Conservation (phyloP, 2,797 vertebrate genomes). For the Falco biarmicus region DNA sequence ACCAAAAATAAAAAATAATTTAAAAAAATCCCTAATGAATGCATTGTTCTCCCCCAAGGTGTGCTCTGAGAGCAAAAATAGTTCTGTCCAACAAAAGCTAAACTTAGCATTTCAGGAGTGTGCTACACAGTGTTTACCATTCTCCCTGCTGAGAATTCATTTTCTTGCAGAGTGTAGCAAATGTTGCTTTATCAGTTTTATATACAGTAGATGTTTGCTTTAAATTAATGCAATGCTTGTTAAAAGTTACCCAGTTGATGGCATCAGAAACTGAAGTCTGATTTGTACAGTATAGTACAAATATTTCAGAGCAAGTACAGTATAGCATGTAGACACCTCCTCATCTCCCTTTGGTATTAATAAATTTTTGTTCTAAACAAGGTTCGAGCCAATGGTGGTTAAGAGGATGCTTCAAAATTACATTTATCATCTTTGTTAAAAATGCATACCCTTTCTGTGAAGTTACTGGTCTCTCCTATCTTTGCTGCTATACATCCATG, state of each 20-base stretch:
- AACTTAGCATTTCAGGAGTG: background rate
- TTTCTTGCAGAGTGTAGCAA: background rate
- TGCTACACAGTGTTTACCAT: background rate
- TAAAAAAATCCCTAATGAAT: background rate
- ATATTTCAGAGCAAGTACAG: background rate
- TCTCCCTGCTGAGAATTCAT: background rate
- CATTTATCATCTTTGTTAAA: background rate
- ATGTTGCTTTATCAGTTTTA: background rate
- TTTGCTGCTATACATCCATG: background rate
- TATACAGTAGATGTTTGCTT: background rate
- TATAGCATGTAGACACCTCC: background rate
- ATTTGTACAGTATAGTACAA: background rate
- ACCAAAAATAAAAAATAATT: background rate
- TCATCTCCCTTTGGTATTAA: background rate
- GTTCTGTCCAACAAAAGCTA: background rate
- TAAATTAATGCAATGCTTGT: background rate
- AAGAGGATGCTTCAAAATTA: background rate
- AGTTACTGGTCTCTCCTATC: background rate
- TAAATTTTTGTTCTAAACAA: background rate
- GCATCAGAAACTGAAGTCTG: background rate
- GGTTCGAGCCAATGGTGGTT: background rate
- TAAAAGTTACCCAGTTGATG: background rate
- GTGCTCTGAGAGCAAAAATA: background rate
- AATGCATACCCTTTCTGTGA: background rate
- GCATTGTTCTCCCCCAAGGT: background rate